Conservation (phyloP, 2,888 invertebrate species). For the Meiosimyza platycephala region DNA sequence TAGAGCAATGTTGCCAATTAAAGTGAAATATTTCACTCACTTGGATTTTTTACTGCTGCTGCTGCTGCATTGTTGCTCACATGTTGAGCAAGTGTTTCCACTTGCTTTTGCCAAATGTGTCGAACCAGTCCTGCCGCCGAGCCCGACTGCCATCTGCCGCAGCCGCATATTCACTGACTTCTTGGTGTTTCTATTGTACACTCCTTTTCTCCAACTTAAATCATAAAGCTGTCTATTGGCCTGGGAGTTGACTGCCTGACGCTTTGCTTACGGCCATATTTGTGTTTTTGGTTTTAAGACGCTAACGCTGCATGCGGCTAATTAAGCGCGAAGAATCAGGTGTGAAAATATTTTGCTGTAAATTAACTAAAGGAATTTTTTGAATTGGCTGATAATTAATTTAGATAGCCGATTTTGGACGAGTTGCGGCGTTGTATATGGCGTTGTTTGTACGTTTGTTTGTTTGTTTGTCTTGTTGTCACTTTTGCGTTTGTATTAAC, state of each 20-base stretch:
- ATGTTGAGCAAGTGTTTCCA: too few relatives aligned
- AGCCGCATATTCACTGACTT: neutral
- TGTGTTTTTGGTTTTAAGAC: slow-evolving; percentile 3
- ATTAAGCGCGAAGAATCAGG: slow-evolving; percentile 38
- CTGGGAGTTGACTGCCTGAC: slow-evolving; percentile 3
- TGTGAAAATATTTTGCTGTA: slow-evolving; percentile 45
- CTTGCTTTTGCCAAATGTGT: too few relatives aligned
- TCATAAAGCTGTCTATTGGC: slow-evolving; percentile 35
- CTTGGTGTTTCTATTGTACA: slow-evolving; percentile 30
- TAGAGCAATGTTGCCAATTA: slow-evolving; percentile 40
- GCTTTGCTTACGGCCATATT: slow-evolving; percentile 12
- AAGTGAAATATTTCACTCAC: slow-evolving; percentile 39
- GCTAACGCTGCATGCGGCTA: neutral
- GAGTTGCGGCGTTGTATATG: neutral
- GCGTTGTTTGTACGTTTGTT: neutral
- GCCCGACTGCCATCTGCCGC: too few relatives aligned
- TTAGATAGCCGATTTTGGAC: slow-evolving; percentile 45
- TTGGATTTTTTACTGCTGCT: slow-evolving; percentile 18
- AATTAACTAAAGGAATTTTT: slow-evolving; percentile 42
- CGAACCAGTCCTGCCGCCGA: too few relatives aligned
- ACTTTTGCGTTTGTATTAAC: neutral
- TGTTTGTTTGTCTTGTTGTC: neutral
- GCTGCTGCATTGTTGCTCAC: too few relatives aligned
- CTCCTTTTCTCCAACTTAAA: slow-evolving; percentile 32
- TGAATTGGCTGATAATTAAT: slow-evolving; percentile 48